Conservation (phyloP, 1,140 invertebrate genomes). For the Procambarus clarkii region DNA sequence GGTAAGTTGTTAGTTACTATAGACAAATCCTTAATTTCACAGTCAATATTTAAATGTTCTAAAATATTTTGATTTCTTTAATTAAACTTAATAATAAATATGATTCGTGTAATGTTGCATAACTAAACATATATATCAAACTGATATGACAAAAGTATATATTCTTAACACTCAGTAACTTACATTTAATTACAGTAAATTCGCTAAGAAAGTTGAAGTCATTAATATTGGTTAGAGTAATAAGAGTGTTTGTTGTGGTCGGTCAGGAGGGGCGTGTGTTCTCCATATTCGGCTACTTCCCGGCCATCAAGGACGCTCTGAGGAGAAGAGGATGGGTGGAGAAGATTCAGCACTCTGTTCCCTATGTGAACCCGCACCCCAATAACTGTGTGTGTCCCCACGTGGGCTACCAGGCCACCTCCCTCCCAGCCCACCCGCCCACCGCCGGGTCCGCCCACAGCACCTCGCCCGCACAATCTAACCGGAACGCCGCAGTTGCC, state of each 20-base stretch:
- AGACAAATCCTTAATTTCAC: not conserved
- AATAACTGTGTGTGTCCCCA: conserved; percentile 72
- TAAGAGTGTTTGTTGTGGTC: not conserved
- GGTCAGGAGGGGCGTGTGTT: conserved; percentile 78
- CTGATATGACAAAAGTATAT: too few species aligned
- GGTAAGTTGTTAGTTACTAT: conserved; percentile 71
- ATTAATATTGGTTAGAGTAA: too few species aligned
- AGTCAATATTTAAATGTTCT: too few species aligned
- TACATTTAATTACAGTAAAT: too few species aligned
- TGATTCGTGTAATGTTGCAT: too few species aligned
- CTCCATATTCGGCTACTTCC: conserved; percentile 78
- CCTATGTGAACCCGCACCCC: conserved; percentile 71
- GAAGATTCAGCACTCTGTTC: conserved; percentile 74
- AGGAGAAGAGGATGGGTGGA: conserved; percentile 78
- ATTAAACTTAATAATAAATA: too few species aligned
- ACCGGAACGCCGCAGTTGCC: not conserved
- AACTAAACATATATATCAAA: too few species aligned
- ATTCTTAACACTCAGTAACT: too few species aligned
- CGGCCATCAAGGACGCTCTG: conserved; percentile 77
- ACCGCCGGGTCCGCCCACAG: not conserved
- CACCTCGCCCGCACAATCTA: not conserved
- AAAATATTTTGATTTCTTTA: too few species aligned
- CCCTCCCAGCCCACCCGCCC: conserved; percentile 55
- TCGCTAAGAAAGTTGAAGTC: too few species aligned
- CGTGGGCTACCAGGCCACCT: conserved; percentile 73